phyloP scores from a whole-genome alignment of 2,113 vertebrate genomes.

The Proteles cristata region DNA sequence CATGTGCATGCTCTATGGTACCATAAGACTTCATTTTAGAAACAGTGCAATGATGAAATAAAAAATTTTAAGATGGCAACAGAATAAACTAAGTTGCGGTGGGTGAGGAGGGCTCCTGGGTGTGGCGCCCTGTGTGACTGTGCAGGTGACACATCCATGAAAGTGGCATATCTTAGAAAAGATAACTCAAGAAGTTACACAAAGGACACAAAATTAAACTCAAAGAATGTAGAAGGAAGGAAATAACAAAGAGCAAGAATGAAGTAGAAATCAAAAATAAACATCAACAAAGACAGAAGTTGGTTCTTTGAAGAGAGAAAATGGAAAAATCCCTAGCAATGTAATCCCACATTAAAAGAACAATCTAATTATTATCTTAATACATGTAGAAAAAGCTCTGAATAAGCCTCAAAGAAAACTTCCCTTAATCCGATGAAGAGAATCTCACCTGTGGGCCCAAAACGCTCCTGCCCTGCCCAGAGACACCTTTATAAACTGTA shows the following conservation, averaged over 20 bases:
- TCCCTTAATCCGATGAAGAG: not conserved
- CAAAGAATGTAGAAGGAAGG: not conserved
- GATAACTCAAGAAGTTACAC: not conserved
- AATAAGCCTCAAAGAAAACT: not conserved
- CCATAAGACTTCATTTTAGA: not conserved
- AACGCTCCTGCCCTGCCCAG: not conserved
- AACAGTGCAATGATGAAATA: not conserved
- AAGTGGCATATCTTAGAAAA: not conserved
- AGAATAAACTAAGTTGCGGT: not conserved
- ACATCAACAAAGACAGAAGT: not conserved
- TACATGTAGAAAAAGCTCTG: not conserved
- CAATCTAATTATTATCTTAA: not conserved
- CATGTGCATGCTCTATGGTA: not conserved
- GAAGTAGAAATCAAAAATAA: not conserved
- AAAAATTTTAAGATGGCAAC: not conserved
- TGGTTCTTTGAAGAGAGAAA: not conserved
- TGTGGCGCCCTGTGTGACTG: not conserved
- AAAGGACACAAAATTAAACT: not conserved
- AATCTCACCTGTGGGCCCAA: not conserved
- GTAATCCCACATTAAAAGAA: not conserved
- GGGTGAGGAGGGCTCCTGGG: not conserved
- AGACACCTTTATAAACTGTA: conserved; percentile 3
- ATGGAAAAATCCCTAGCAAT: not conserved
- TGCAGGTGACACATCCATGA: not conserved
- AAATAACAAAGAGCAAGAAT: not conserved